Base-by-base conservation (phyloP, 1,140 invertebrate species). In the Halictus rubicundus region DNA sequence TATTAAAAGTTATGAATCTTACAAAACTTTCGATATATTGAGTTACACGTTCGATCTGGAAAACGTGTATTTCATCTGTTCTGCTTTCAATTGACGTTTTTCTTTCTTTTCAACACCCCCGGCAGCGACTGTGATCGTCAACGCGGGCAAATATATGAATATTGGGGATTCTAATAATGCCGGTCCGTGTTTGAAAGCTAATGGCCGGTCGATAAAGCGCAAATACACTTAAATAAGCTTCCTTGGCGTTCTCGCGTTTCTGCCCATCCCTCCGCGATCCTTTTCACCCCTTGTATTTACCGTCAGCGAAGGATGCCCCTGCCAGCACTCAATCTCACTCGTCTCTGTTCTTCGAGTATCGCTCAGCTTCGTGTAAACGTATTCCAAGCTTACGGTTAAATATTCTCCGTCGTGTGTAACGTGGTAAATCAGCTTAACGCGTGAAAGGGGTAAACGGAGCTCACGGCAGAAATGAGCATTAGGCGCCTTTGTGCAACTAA, bases 221-320 rank as follows among this genome's bases (percentile, higher is more conserved):
- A 72, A 80, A 52, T 61, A 49, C 59, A 63, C 76, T 80, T 82
- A 74, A 85, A 83, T 75, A 77, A 86, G 80, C 80, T 86, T 49
- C 65, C 72, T 76, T 37, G 65, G 12, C 52, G 27, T 60, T 61
- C 59, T 78, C 68, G 14, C 49, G 54, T 84, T 85, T 78, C 79
- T 61, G 37, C 25, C 23, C 72, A 72, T 21, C 72, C 78, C 60
- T 66, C 39, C 37, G 32, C 39, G 80, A 86, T 84, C 80, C 69
- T 82, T 86, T 77, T 86, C 73, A 81, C 69, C 78, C 84, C 65
- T 72, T 68, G 69, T 84, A 70, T 86, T 86, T 84, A 72, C 82
- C 70, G 85, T 87, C 84, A 84, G 74, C 86, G 75, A 76, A 73
- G 75, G 68, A 75, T 86, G 63, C 42, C 71, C 68, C 69, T 39